Percentiles rank a stretch among this genome's conserved stretches.
phyloP scores from a whole-genome alignment of 2,888 invertebrate species.

The Ichneumoninae sp. region DNA sequence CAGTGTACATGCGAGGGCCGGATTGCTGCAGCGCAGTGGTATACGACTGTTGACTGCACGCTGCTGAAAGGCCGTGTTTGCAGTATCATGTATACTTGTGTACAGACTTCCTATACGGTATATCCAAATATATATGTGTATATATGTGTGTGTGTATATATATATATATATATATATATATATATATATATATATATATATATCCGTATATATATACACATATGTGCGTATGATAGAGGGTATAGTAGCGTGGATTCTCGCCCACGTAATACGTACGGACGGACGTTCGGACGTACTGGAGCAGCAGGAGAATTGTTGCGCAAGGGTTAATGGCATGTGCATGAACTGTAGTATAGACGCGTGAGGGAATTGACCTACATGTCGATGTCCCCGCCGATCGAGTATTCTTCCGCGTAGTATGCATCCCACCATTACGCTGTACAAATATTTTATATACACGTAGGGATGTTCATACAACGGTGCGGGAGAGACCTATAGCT shows the following conservation, averaged over 20 bases:
- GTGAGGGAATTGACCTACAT: slow-evolving; percentile 66
- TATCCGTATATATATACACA: not conserved
- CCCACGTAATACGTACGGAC: slow-evolving; percentile 46
- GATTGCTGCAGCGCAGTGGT: slow-evolving; percentile 5
- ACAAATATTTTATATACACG: not conserved
- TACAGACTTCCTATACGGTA: not conserved
- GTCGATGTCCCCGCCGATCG: slow-evolving; percentile 63
- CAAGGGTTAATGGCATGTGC: slow-evolving; percentile 64
- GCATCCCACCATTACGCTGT: slow-evolving; percentile 4
- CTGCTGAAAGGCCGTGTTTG: not conserved
- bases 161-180: not conserved
- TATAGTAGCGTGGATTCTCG: slow-evolving; percentile 14
- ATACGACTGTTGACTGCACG: not conserved
- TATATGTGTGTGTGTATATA: not conserved
- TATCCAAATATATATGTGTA: too few species aligned
- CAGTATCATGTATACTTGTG: slow-evolving; percentile 11
- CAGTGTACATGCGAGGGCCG: slow-evolving; percentile 24
- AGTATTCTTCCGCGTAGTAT: slow-evolving; percentile 50
- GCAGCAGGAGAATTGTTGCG: slow-evolving; percentile 60
- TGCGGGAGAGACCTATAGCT: not conserved
- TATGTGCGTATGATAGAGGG: not conserved
- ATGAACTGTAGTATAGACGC: slow-evolving; percentile 41
- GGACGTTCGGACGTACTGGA: slow-evolving; percentile 50
- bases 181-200: too few species aligned
- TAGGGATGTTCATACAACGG: not conserved